Evolutionary conservation across 2,797 vertebrate species (phyloP).

Genomic region (Mormyrops boulengeri): DNA sequence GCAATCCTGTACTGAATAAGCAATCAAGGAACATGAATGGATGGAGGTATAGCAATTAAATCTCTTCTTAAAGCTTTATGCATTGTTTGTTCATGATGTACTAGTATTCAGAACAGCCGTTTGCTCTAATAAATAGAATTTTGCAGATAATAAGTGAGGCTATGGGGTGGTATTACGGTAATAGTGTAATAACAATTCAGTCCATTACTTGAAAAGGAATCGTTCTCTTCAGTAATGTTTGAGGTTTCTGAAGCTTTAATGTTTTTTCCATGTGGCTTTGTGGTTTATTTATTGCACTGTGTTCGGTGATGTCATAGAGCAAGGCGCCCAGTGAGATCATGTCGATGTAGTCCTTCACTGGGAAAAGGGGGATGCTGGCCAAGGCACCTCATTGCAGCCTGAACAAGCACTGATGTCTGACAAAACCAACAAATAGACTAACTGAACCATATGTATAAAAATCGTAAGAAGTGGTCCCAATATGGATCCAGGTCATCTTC

Average conservation of each 20-base stretch:
- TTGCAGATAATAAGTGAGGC: not conserved
- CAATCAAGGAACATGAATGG: not conserved
- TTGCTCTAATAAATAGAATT: not conserved
- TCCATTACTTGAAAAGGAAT: not conserved
- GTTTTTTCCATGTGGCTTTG: constrained; percentile 1
- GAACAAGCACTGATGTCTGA: not conserved
- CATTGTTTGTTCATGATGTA: no score
- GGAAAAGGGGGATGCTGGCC: not conserved
- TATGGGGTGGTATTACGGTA: not conserved
- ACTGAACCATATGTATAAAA: not conserved
- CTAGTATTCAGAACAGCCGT: not conserved
- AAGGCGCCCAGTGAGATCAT: not conserved
- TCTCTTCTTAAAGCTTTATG: not conserved
- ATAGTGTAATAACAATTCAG: not conserved
- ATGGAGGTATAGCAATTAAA: not conserved
- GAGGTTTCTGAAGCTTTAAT: not conserved
- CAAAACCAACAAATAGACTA: not conserved
- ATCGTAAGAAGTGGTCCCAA: not conserved
- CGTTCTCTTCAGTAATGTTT: not conserved
- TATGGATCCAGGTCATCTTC: not conserved
- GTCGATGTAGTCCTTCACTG: not conserved
- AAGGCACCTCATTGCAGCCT: not conserved
- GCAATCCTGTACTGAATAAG: not conserved
- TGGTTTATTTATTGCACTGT: not conserved
- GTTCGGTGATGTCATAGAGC: not conserved